phyloP scores from a whole-genome alignment of 2,113 vertebrate genomes.

The Peromyscus leucopus region DNA sequence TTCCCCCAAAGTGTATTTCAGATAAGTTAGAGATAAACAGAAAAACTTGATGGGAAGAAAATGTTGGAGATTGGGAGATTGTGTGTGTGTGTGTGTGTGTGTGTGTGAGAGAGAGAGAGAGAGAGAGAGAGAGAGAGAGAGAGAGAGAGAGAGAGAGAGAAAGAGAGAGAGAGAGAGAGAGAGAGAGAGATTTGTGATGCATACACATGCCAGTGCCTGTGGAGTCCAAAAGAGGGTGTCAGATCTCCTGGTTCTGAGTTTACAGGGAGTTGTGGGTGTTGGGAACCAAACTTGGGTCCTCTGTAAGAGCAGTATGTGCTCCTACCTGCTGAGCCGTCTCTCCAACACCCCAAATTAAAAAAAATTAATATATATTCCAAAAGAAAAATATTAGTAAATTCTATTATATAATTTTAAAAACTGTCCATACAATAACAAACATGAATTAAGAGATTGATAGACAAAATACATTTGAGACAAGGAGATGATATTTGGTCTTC shows the following conservation, averaged over 20 bases:
- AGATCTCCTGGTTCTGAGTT: neutral
- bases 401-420: neutral
- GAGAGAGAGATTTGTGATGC: neutral
- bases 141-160: neutral
- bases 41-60: slow-evolving; percentile 21
- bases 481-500: neutral
- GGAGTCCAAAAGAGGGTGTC: neutral
- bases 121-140: neutral
- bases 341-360: neutral
- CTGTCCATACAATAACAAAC: neutral
- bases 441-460: neutral
- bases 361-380: neutral
- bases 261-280: neutral
- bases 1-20: neutral
- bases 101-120: neutral
- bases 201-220: neutral
- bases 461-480: neutral
- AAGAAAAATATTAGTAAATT: slow-evolving; percentile 42
- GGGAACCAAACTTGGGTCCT: neutral
- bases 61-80: neutral
- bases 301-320: neutral
- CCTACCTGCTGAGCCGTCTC: neutral
- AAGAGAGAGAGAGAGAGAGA: neutral
- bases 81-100: neutral
- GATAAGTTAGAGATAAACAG: neutral